A percentile compares a stretch with the other conserved stretches of the same genome.
Evolutionary conservation across 2,888 invertebrate genomes (phyloP).

Genomic region (Machimus rusticus): DNA sequence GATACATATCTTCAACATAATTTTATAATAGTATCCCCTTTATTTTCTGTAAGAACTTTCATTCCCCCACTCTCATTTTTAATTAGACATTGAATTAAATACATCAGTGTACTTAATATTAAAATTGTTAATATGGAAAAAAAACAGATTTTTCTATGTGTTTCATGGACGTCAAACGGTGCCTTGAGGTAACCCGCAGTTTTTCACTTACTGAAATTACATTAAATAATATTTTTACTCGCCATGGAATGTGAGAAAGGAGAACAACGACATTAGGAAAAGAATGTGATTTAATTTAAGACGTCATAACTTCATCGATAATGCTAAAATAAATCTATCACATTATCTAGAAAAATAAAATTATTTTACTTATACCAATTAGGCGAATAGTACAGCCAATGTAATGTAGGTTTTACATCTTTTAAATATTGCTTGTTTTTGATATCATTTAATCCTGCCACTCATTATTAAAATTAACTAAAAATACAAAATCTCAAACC

Average conservation of each 20-base stretch:
- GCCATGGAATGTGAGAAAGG: neutral
- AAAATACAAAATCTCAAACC: neutral
- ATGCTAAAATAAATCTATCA: neutral
- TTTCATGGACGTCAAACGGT: neutral
- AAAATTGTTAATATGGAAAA: neutral
- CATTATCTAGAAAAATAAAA: neutral
- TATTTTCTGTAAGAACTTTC: neutral
- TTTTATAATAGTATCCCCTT: neutral
- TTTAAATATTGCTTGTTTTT: neutral
- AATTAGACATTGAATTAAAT: neutral
- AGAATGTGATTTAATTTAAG: neutral
- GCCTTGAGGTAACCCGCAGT: neutral
- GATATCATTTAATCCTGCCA: neutral
- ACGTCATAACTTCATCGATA: neutral
- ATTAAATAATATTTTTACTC: neutral
- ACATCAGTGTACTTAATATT: neutral
- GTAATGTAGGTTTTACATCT: neutral
- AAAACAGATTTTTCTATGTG: neutral
- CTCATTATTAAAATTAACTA: neutral
- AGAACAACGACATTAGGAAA: neutral
- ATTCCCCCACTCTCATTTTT: neutral
- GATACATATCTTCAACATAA: neutral
- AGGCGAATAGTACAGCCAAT: no score
- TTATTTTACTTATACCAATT: no score
- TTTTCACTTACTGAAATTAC: neutral